Conservation (phyloP, 2,888 invertebrate species). For the Sinopyrophorus schimmeli region DNA sequence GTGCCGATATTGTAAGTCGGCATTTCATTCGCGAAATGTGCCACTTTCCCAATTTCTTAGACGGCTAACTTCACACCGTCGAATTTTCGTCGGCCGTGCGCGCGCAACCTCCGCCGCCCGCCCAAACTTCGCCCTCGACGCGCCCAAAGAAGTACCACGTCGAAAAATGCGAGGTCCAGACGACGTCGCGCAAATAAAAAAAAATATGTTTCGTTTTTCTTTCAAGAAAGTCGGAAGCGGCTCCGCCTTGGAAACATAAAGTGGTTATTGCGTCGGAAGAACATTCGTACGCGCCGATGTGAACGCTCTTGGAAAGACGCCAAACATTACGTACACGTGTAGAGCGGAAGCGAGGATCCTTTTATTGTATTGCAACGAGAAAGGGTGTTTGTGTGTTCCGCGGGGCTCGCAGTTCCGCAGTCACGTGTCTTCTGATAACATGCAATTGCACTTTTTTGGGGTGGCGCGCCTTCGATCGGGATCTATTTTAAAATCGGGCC, state of each 20-base stretch:
- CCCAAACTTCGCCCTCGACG: too few relatives aligned
- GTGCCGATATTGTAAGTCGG: too few relatives aligned
- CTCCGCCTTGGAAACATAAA: slow-evolving; percentile 22
- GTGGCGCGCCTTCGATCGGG: slow-evolving; percentile 16
- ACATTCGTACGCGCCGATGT: slow-evolving; percentile 36
- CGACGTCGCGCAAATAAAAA: too few relatives aligned
- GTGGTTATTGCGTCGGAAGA: slow-evolving; percentile 38
- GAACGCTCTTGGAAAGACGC: slow-evolving; percentile 37
- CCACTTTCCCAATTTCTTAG: too few relatives aligned
- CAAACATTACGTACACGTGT: slow-evolving; percentile 41
- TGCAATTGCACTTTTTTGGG: slow-evolving; percentile 25
- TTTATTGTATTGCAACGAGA: slow-evolving; percentile 37
- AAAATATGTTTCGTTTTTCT: too few relatives aligned
- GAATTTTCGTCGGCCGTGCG: too few relatives aligned
- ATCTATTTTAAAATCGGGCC: slow-evolving; percentile 15
- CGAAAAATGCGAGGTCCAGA: too few relatives aligned
- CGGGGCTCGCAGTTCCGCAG: slow-evolving; percentile 36
- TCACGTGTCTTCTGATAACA: slow-evolving; percentile 39
- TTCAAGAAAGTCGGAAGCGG: slow-evolving; percentile 22
- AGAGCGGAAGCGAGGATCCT: slow-evolving; percentile 38
- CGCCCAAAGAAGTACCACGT: too few relatives aligned
- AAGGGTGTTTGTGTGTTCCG: slow-evolving; percentile 38
- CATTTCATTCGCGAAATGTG: too few relatives aligned
- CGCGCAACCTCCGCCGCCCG: too few relatives aligned
- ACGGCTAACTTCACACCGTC: too few relatives aligned